phyloP scores from a whole-genome alignment of 2,888 invertebrate genomes.

The Ligdia adustata region DNA sequence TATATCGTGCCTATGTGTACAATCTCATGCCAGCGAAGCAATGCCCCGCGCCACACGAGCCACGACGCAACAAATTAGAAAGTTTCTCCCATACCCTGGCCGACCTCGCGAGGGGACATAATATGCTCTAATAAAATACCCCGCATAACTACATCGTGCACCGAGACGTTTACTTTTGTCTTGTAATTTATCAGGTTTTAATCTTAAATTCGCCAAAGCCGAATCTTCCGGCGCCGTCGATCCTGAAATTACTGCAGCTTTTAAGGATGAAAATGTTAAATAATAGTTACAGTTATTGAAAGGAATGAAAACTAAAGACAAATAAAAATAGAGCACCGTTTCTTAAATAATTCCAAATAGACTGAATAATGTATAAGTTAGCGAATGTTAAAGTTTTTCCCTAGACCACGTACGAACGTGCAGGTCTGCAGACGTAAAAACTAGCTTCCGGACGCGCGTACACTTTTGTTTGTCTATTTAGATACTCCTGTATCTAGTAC shows the following conservation, averaged over 20 bases:
- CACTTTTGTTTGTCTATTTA: too few species aligned
- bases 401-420: constrained; percentile 42
- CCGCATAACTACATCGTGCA: constrained; percentile 27
- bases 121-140: constrained; percentile 53
- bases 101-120: neutral
- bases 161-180: constrained; percentile 14
- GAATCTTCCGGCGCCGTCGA: too few species aligned
- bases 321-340: too few species aligned
- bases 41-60: constrained; percentile 22
- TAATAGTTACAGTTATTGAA: too few species aligned
- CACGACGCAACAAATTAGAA: constrained; percentile 63
- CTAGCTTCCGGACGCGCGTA: constrained; percentile 53
- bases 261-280: too few species aligned
- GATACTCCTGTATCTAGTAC: too few species aligned
- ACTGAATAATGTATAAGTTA: constrained; percentile 46
- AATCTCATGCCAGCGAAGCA: constrained; percentile 33
- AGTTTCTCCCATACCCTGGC: constrained; percentile 41
- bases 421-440: constrained; percentile 49
- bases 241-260: too few species aligned
- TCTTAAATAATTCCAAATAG: constrained; percentile 33
- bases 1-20: constrained; percentile 26
- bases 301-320: too few species aligned
- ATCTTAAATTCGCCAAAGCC: neutral
- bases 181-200: neutral
- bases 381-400: constrained; percentile 43